Evolutionary conservation across 2,113 vertebrate species (phyloP).

Genomic region (Maccullochella peelii): DNA sequence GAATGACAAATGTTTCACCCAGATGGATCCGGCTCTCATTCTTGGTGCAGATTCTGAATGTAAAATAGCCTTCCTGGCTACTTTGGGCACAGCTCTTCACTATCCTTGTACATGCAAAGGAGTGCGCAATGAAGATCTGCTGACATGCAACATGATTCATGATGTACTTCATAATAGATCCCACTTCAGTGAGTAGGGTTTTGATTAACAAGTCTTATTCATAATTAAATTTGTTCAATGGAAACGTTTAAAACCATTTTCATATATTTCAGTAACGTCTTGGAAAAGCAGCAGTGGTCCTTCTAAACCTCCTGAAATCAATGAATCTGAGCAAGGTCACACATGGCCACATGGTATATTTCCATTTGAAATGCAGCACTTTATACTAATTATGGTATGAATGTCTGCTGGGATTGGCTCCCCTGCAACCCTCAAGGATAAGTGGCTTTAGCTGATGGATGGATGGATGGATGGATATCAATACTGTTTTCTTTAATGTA

Average conservation of each 20-base stretch:
- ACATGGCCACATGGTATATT: conserved; percentile 63
- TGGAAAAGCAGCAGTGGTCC: conserved; percentile 23
- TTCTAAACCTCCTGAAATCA: conserved; percentile 20
- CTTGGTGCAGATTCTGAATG: conserved; percentile 85
- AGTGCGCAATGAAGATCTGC: conserved; percentile 62
- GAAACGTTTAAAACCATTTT: background rate
- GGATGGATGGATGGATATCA: background rate
- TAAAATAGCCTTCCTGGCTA: conserved; percentile 87
- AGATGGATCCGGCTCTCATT: conserved; percentile 77
- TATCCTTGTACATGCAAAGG: conserved; percentile 85
- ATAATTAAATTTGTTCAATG: background rate
- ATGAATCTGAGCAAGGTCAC: conserved; percentile 24
- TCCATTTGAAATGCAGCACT: no score
- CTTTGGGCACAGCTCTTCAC: conserved; percentile 86
- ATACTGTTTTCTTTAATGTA: background rate
- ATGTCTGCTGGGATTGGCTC: background rate
- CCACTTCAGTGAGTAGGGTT: conserved; percentile 85
- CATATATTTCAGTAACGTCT: conserved; percentile 49
- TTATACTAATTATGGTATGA: no score
- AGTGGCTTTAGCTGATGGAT: background rate
- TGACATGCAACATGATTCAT: conserved; percentile 84
- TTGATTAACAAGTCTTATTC: background rate
- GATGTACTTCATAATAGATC: conserved; percentile 88
- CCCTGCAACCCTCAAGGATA: background rate
- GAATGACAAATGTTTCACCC: conserved; percentile 79